Evolutionary conservation across 2,888 invertebrate genomes (phyloP), one percentile per base, ranked within the genome.

Genomic region (Hirtodrosophila duncani): DNA sequence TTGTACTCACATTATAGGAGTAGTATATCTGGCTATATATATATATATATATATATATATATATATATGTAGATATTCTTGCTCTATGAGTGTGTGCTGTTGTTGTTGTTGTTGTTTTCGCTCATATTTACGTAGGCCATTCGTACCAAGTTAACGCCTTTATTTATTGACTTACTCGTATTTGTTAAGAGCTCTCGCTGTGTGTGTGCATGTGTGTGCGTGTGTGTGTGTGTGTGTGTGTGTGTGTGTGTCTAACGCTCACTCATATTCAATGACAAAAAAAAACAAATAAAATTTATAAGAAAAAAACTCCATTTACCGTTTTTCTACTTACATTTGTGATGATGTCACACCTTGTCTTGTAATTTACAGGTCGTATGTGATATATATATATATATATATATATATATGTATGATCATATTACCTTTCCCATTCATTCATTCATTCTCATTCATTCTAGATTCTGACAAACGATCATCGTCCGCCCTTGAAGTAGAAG

Each of bases 121-220:
- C 61, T 52, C 67, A 66, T 74, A 72, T 78, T 74, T 75, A 75
- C 74, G 74, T 75, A 75, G 74, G 74, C 74, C 74, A 69, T 74
- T 60, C 34, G 55, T 69, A 45, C 67, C 70, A 69, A 69, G 78
- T 78, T 72, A 61, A 81, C 78, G 81, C 74, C 81, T 69, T 64
- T 81, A 78, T 78, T 74, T 81, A 81, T 75, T 78, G 79, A 78
- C 67, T 69, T 80, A 66, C 67, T 79, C 70, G 78, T 50, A 66
- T 70, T 79, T 74, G 78, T 50, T 78, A 42, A 63, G 59, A 66
- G 51, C 59, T 9, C n/a, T 17, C 36, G 26, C 20, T 51, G 31
- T 29, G 30, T 36, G 18, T 27, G 26, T 20, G 23, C 9, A 3
- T 43, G 16, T 18, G 20, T 16, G 8, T 49, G 11, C 13, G 21